Base-by-base conservation (phyloP, 2,113 vertebrate species). In the Pseudolaguvia tuberculata region DNA sequence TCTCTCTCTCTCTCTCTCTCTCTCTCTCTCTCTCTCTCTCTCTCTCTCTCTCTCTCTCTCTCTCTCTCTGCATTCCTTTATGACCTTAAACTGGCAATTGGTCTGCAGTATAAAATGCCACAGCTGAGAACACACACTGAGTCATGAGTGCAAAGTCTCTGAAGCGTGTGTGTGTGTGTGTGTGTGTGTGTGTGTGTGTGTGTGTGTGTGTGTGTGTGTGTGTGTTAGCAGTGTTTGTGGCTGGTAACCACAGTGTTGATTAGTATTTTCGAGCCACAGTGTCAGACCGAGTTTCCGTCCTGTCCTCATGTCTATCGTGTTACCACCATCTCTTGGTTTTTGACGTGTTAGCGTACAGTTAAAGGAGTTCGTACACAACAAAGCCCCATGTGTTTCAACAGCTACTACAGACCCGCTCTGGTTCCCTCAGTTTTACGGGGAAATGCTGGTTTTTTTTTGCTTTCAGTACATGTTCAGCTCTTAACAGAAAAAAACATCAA, bases 171-270 rank as follows among this genome's bases (percentile, higher is more conserved):
- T 63, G 61, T 63, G 68, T 71, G 65, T 70, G 53, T 52, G 66
- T 62, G 55, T 53, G 66, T 62, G 75, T 27, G 61, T n/a, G n/a
- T n/a, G n/a, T n/a, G n/a, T 45, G 35, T 42, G 59, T 63, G 61
- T 63, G 68, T 71, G n/a, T n/a, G n/a, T n/a, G n/a, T n/a, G n/a
- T n/a, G n/a, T n/a, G n/a, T 66, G 42, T 50, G 73, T 29, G 11
- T 52, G 31, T 70, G 42, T 57, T 23, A 53, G 52, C 73, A 51
- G 51, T 17, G n/a, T 29, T 50, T 12, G 50, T 21, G 51, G 35
- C 42, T 29, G 35, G 13, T 18, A 23, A 72, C 66, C 66, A 73
- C 29, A 65, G 53, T 42, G 62, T 39, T 82, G 61, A 82, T 79
- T 80, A 71, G 61, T 52, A 56, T 72, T 77, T 62, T 39, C 2